These are phyloP conservation scores for Drosophila setosimentum DNA, from an alignment of 2,888 invertebrate genomes.

Conservation along the genomic window DNA sequence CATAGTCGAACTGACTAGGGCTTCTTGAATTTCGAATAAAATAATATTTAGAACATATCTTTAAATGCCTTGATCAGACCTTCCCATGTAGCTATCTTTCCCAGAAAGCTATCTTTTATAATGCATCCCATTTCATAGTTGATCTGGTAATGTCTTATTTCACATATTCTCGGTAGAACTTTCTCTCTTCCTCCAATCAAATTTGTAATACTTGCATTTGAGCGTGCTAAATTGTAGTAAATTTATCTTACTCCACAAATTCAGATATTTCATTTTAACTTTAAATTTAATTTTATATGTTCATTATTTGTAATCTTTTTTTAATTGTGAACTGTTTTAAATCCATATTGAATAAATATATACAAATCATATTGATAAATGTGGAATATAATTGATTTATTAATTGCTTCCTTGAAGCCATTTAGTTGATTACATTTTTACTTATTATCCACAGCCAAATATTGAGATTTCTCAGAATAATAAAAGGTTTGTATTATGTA, in stretches of 20 bases:
- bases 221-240: no score
- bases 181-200: neutral
- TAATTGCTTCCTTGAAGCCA: neutral
- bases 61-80: neutral
- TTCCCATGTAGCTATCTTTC: no score
- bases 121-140: fast-evolving
- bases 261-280: neutral
- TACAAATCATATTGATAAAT: neutral
- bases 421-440: neutral
- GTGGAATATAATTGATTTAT: neutral
- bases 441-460: neutral
- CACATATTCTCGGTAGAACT: neutral
- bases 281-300: neutral
- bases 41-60: neutral
- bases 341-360: neutral
- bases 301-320: neutral
- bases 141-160: neutral
- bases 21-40: neutral
- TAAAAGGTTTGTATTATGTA: neutral
- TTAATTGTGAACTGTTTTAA: neutral
- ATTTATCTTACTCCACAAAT: neutral
- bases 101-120: no score
- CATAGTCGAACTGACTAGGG: neutral
- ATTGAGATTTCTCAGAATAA: neutral
- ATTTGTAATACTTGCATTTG: neutral